Conservation (phyloP, 2,888 invertebrate genomes). For the Hartigia nigra region DNA sequence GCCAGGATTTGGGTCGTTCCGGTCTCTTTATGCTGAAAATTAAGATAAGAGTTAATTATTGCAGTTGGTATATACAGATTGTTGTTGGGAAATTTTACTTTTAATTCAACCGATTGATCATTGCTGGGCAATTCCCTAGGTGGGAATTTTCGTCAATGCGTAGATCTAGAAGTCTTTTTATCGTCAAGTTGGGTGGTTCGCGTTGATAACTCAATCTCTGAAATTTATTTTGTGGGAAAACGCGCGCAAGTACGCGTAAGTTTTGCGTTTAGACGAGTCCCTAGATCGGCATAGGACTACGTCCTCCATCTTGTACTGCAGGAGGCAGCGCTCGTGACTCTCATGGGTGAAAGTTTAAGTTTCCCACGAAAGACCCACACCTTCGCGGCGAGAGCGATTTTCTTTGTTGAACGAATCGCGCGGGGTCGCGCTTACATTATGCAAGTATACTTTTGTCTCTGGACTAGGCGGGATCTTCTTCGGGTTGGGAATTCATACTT, state of each 20-base stretch:
- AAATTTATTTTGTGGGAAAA: neutral
- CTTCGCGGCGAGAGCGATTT: neutral
- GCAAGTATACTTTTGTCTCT: neutral
- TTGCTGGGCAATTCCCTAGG: neutral
- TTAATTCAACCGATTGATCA: neutral
- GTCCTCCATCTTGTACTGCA: neutral
- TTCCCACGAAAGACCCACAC: conserved; percentile 49
- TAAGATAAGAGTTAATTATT: neutral
- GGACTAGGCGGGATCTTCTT: neutral
- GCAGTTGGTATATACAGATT: neutral
- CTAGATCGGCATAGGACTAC: neutral
- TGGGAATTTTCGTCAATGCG: no score
- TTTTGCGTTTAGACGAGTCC: neutral
- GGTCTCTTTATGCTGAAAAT: neutral
- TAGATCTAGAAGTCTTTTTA: neutral
- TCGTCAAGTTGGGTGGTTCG: neutral
- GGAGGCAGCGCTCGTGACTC: conserved; percentile 42
- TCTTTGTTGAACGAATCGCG: conserved; percentile 1
- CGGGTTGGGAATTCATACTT: neutral
- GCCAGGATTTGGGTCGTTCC: neutral
- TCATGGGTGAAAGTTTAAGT: conserved; percentile 61
- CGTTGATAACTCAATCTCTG: neutral
- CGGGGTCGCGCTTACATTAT: neutral
- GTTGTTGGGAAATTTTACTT: neutral
- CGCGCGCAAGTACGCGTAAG: neutral